Base-by-base conservation (phyloP, 2,888 invertebrate species). In the Tetragonula carbonaria region DNA sequence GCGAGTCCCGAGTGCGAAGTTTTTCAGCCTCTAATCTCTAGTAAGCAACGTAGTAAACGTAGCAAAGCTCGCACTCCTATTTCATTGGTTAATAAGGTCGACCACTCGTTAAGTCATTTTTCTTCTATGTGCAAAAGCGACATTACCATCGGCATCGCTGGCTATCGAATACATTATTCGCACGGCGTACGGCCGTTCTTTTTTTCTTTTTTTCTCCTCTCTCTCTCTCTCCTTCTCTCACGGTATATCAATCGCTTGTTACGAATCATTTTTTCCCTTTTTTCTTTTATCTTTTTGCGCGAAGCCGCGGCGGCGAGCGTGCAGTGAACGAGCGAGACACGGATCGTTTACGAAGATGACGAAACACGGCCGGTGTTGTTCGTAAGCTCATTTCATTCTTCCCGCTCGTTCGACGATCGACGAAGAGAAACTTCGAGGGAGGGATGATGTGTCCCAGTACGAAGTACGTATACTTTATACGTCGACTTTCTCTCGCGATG, bases 31-130 rank as follows among this genome's bases (percentile, higher is more conserved):
- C 45, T 45, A 45, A 45, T 45, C 45, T 45, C 45, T 1, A 0
- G 45, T 62, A 16, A 33, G 66, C 38, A 38, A 18, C 72, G 1
- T 45, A 28, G 75, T 57, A 65, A 45, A 65, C 78, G 28, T 23
- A 67, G 65, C 80, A 4, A 72, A 62, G 55, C 74, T 75, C 53
- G 53, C 71, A 33, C 57, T 74, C 45, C 62, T 53, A 71, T 59
- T 72, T 76, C 73, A 73, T 74, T 80, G 68, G 73, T 84, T 84
- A 74, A 76, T 82, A 82, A 84, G 84, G 84, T 83, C 84, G 72
- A 84, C 84, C 72, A 63, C 71, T 84, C 74, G 84, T 78, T 63
- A 72, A 75, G 74, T 73, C 38, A 68, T 68, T 83, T 72, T 72
- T 84, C 74, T 72, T 77, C 74, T 2, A 71, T 66, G 71, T 57